Evolutionary conservation across 2,113 vertebrate species (phyloP), one percentile per base, ranked within the genome.

Genomic region (Nothobranchius furzeri): DNA sequence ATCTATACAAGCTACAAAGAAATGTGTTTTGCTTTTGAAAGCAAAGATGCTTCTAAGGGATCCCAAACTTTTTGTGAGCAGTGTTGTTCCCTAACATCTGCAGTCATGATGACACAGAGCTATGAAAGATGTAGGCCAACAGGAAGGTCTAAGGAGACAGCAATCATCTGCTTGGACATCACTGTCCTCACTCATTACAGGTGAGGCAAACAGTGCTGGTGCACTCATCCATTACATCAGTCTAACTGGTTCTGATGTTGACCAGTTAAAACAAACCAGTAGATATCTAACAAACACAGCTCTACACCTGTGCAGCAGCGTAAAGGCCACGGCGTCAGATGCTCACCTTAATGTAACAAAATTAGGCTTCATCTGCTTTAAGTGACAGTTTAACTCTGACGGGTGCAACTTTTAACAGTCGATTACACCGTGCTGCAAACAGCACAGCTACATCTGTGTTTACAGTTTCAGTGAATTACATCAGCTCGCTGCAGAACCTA

Each of bases 361-460:
- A 59, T 36, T 25, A n/a, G 55, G 9, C 7, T 37, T 9, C 11
- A 3, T 43, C 42, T 43, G 42, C 11, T 45, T 7, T 45, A 11
- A 45, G 43, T 54, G 46, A 68, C 50, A 12, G 35, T 36, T 57
- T 25, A 46, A 55, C 42, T 30, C 20, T 10, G 17, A 60, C 4
- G 15, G 9, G 2, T 52, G 17, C 14, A 40, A 45, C 20, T 20
- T 20, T 20, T 20, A 20, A 20, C 20, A 20, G 20, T 20, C 1
- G 70, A 73, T 78, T 59, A 65, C 7, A 13, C 6, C 12, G 59
- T 45, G 60, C 50, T 42, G 64, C 68, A 72, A 77, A 76, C 75
- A 75, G 54, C 57, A 11, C 55, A 0, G 43, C 64, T 71, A 52
- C 71, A 53, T 56, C 62, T 52, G 53, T 24, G 37, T 64, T 84